Base-by-base conservation (phyloP, 2,888 invertebrate species). In the Catocala fraxini region DNA sequence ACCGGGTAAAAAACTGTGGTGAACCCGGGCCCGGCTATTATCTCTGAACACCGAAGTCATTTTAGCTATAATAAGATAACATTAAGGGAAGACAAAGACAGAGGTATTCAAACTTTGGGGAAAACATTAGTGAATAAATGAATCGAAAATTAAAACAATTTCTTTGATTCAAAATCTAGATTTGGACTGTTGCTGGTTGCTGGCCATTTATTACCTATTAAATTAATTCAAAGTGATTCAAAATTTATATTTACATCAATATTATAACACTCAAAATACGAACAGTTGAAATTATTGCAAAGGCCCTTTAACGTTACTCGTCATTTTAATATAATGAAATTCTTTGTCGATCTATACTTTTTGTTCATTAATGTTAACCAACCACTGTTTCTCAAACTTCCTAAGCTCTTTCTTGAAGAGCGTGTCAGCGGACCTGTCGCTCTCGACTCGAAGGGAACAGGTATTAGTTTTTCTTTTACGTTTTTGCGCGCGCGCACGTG, bases 11-110 rank as follows among this genome's bases (percentile, higher is more conserved):
- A 93, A 93, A 92, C 87, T 75, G 79, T 88, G 85, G 88, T 85
- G 79, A 88, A 90, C 89, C 89, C 82, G 82, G 86, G 77, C 82
- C 82, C 86, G 70, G 82, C 91, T 91, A 93, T 93, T 94, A 94
- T 94, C 93, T 94, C 81, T 84, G 89, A 92, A 93, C 94, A 94
- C 92, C 93, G 85, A 93, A 94, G 92, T 94, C 93, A 94, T 94
- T 94, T 94, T 94, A 94, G 91, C 91, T 89, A 90, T 94, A 94
- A 94, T 94, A 94, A 94, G 94, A 94, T 94, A 93, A 94, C 92
- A 92, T 93, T 94, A 93, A 91, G 89, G 89, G 87, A 89, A 87
- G 88, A 82, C 76, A 75, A 63, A 46, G 67, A 6, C 85, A 82
- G 69, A 5, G 87, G 51, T 65, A 46, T 85, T 85, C 89, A 92